Percentiles rank a stretch among this genome's conserved stretches.
These are phyloP conservation scores for Dryobotodes eremita DNA, from an alignment of 2,888 invertebrate genomes.

Conservation along the genomic window DNA sequence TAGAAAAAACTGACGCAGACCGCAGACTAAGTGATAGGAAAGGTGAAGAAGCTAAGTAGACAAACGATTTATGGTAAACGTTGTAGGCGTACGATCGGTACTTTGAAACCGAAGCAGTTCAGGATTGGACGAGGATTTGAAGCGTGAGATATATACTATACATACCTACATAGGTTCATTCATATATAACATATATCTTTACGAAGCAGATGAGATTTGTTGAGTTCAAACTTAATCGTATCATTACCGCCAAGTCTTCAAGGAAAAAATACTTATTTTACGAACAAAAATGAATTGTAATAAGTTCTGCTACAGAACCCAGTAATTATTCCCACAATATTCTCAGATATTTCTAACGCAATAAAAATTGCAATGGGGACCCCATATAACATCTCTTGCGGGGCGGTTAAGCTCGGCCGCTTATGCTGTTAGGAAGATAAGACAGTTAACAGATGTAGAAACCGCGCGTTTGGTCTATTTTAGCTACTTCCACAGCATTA, in stretches of 20 bases:
- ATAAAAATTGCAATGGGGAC: too few relatives aligned
- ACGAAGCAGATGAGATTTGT: neutral
- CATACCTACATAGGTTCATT: neutral
- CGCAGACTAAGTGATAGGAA: neutral
- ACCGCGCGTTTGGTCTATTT: too few relatives aligned
- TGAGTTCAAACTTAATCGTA: neutral
- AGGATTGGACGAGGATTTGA: neutral
- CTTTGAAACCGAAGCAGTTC: conserved; percentile 20
- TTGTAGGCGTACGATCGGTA: conserved; percentile 5
- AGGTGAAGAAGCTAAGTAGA: conserved; percentile 18
- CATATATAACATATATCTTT: neutral
- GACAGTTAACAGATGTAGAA: too few relatives aligned
- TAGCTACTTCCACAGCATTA: too few relatives aligned
- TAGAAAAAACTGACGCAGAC: conserved; percentile 10
- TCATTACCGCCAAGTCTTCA: neutral
- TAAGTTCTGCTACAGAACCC: neutral
- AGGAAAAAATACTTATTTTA: neutral
- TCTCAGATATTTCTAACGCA: conserved; percentile 7
- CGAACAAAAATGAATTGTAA: neutral
- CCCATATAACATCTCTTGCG: too few relatives aligned
- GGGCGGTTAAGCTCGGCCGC: too few relatives aligned
- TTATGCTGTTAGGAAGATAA: too few relatives aligned
- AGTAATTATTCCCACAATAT: neutral
- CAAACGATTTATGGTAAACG: conserved; percentile 33
- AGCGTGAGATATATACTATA: neutral